Base-by-base conservation (phyloP, 2,797 vertebrate species). In the Anas bernieri region DNA sequence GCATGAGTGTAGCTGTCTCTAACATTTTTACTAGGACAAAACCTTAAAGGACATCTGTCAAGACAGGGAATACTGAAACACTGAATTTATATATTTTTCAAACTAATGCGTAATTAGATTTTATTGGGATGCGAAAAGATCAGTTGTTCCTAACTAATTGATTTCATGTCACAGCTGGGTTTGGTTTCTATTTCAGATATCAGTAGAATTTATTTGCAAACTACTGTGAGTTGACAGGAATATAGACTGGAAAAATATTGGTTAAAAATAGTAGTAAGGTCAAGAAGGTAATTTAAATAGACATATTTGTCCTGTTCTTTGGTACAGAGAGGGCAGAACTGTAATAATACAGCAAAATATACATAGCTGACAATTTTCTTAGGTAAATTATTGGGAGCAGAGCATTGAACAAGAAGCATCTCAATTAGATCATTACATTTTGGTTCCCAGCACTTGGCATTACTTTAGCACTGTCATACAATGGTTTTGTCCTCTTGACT, bases 11-110 rank as follows among this genome's bases (percentile, higher is more conserved):
- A 92, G 94, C 93, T 89, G 68, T 95, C 93, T 95, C 94, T 96
- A 97, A 96, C 63, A 61, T 81, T 95, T 96, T 97, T 96, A 96
- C 74, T 68, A 86, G 95, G 95, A 91, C 91, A 96, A 92, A 97
- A 94, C 88, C 96, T 94, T 96, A 96, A 96, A 97, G 95, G 95
- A 94, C 96, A 90, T 88, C 79, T 94, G 82, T 83, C 37, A 28
- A 83, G 72, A 70, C 72, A 80, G 59, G 37, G n/a, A 79, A 33
- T 75, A 66, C 31, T 68, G 67, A 82, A 88, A 87, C 33, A 75
- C 5, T 70, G n/a, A 31, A 50, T 67, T 2, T 55, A 75, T 69
- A 7, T 85, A 58, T 77, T 37, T 91, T 64, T 67, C 56, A 89
- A 92, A 69, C 3, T 0, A 75, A 79, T 55, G 16, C 37, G n/a